Evolutionary conservation across 2,113 vertebrate genomes (phyloP), one percentile per base, ranked within the genome.

Genomic region (Ciconia boyciana): DNA sequence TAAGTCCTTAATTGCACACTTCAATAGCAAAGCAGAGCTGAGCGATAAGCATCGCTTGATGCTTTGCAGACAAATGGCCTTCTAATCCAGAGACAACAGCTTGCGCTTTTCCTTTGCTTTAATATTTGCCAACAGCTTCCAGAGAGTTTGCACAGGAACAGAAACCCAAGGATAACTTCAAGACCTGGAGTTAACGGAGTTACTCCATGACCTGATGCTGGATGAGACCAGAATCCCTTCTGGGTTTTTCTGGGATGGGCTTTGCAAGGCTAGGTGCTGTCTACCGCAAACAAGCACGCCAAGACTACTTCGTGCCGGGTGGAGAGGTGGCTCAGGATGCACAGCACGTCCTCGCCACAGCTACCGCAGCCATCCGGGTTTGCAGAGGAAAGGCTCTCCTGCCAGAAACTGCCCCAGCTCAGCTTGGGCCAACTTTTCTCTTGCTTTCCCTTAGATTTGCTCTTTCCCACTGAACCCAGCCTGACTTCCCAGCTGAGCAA

Each of bases 1-100:
- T 4, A 88, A 88, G 57, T 49, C 74, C 85, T 85, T 94, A 90
- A 90, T 89, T 75, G 82, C 55, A 62, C 74, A 82, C 78, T 71
- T 57, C 75, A 60, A 44, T 4, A 88, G 69, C 48, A 44, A 92
- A 88, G 43, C 66, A 34, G 61, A 88, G 55, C 43, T 51, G 68
- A 88, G 71, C 48, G 71, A 6, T 39, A 43, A 93, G 72, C 48
- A 7, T 24, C 36, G 61, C 55, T 31, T 41, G 48, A 54, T 58
- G 39, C 55, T 89, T 74, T 78, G 41, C n/a, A 66, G 80, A 52
- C 64, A 87, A 78, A 70, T 1, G 39, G 34, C 25, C 29, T 55
- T 16, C 58, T 39, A 84, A 71, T 39, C 61, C 94, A 64, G 57
- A 64, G 78, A 21, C 75, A 90, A 19, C 44, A 79, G 28, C 57